These are phyloP conservation scores for Gasteruption jaculator DNA, from an alignment of 2,888 invertebrate genomes.

Conservation along the genomic window DNA sequence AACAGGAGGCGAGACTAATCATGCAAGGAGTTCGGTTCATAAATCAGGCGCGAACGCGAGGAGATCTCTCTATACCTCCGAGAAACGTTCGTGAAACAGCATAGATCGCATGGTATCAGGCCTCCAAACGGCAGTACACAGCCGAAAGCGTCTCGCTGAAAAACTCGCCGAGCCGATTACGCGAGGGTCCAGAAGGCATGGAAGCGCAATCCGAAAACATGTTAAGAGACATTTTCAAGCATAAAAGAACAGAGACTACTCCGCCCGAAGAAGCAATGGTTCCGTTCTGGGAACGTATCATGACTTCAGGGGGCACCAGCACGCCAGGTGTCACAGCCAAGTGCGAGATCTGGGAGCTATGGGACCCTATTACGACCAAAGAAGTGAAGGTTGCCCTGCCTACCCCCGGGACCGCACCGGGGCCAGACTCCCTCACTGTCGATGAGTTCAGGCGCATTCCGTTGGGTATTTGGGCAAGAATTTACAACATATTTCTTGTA, in stretches of 20 bases:
- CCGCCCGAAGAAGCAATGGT: constrained; percentile 11
- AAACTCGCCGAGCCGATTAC: constrained; percentile 13
- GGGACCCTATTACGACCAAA: constrained; percentile 7
- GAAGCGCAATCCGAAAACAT: constrained; percentile 7
- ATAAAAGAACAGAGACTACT: not conserved
- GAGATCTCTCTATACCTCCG: constrained; percentile 14
- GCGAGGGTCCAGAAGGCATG: constrained; percentile 12
- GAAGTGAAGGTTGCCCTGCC: constrained; percentile 11
- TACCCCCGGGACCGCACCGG: constrained; percentile 13
- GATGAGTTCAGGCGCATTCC: constrained; percentile 11
- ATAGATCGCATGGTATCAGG: not conserved
- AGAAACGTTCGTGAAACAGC: constrained; percentile 8
- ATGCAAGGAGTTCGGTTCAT: too few species aligned
- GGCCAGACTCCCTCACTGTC: constrained; percentile 13
- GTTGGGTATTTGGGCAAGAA: constrained; percentile 1
- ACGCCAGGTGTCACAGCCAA: constrained; percentile 4
- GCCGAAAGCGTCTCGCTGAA: constrained; percentile 1
- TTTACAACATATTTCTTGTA: constrained; percentile 14
- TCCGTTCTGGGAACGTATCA: constrained; percentile 14
- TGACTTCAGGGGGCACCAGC: constrained; percentile 1
- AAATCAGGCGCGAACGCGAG: constrained; percentile 6
- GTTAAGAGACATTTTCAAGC: constrained; percentile 11
- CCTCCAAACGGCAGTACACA: not conserved
- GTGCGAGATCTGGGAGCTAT: constrained; percentile 6
- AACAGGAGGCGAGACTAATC: too few species aligned